Percentiles rank a stretch among this genome's conserved stretches.
Conservation (phyloP, 2,888 invertebrate genomes). For the Fragum fragum region DNA sequence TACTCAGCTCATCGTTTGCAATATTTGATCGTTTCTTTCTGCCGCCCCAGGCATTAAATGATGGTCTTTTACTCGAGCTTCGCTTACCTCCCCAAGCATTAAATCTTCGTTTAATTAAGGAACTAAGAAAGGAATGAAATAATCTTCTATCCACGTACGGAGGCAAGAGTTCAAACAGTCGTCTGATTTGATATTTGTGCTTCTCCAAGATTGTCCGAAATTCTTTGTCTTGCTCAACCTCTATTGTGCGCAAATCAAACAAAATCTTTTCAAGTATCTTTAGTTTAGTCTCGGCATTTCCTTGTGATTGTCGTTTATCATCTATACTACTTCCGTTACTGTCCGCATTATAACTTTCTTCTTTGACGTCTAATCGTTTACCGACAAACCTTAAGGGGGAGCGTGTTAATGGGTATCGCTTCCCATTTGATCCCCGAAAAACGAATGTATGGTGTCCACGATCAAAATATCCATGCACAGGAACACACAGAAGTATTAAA, state of each 20-base stretch:
- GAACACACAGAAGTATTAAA: neutral
- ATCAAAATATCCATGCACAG: neutral
- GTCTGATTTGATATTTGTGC: neutral
- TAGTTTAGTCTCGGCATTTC: neutral
- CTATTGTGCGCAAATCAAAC: neutral
- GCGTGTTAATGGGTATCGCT: neutral
- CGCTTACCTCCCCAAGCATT: constrained; percentile 37
- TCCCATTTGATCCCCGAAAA: neutral
- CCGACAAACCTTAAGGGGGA: neutral
- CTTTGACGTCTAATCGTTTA: neutral
- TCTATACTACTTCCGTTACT: neutral
- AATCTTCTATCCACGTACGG: constrained; percentile 4
- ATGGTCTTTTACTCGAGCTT: constrained; percentile 20
- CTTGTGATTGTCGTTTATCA: neutral
- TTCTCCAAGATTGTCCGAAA: constrained; percentile 1
- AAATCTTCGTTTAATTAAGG: constrained; percentile 25
- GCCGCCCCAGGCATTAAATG: constrained; percentile 50
- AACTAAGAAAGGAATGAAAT: constrained; percentile 6
- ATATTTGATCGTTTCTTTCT: constrained; percentile 29
- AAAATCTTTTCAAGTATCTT: constrained; percentile 9
- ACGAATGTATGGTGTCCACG: neutral
- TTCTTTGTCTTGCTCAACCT: constrained; percentile 12
- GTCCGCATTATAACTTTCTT: neutral
- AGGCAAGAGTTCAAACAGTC: neutral
- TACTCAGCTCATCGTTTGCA: neutral